A percentile compares a stretch with the other conserved stretches of the same genome.
Evolutionary conservation across 1,140 invertebrate genomes (phyloP).

Genomic region (Maniola jurtina): DNA sequence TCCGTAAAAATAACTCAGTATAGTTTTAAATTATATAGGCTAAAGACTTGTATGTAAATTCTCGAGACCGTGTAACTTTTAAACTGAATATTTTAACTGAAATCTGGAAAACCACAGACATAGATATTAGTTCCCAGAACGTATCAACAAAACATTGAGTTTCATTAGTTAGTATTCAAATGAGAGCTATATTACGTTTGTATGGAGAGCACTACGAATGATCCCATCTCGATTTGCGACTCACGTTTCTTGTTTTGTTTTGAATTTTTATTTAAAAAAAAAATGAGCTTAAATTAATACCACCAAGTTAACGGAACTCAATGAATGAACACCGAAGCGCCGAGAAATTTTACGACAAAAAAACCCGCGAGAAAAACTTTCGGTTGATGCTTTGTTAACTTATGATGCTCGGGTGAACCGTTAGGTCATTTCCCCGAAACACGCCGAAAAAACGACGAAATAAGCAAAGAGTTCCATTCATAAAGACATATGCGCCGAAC

Average conservation of each 20-base stretch:
- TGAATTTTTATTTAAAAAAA: background rate
- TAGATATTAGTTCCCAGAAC: no score
- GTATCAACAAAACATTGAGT: no score
- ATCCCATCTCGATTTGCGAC: background rate
- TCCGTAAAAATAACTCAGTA: no score
- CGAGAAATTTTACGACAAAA: slow-evolving; percentile 10
- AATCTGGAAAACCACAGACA: no score
- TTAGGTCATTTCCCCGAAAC: slow-evolving; percentile 27
- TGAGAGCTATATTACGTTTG: no score
- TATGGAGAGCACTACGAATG: no score
- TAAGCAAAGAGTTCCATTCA: slow-evolving; percentile 39
- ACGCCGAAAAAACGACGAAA: slow-evolving; percentile 21
- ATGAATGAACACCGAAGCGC: slow-evolving; percentile 12
- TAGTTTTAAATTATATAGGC: no score
- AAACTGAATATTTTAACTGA: no score
- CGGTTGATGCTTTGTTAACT: slow-evolving; percentile 15
- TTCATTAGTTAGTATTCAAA: no score
- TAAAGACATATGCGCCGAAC: slow-evolving; percentile 34
- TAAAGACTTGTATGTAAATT: no score
- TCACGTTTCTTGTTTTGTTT: background rate
- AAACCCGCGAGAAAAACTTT: slow-evolving; percentile 17
- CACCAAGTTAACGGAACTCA: slow-evolving; percentile 8
- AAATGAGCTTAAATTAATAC: slow-evolving; percentile 3
- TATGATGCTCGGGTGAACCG: slow-evolving; percentile 22
- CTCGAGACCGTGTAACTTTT: no score